phyloP scores from a whole-genome alignment of 2,888 invertebrate species.

The Cheilosia pagana region DNA sequence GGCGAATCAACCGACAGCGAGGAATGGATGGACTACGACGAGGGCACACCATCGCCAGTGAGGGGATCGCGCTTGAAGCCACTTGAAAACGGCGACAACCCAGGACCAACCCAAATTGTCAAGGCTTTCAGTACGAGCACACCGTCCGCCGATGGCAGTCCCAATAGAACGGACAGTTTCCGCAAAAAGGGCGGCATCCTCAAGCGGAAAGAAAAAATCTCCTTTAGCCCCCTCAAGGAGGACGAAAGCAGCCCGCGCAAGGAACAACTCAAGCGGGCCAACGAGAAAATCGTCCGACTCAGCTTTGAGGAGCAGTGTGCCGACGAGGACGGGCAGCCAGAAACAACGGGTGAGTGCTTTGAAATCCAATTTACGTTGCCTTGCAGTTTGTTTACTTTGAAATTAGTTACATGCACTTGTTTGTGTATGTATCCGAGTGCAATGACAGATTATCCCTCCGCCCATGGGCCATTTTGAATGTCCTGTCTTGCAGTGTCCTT shows the following conservation, averaged over 20 bases:
- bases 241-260: constrained; percentile 77
- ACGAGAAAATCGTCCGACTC: constrained; percentile 75
- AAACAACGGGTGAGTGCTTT: constrained; percentile 48
- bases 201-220: constrained; percentile 77
- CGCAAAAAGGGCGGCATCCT: constrained; percentile 39
- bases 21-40: constrained; percentile 48
- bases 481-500: constrained; percentile 4
- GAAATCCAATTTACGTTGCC: constrained; percentile 2
- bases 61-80: constrained; percentile 74
- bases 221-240: constrained; percentile 77
- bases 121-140: constrained; percentile 22
- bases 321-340: constrained; percentile 45
- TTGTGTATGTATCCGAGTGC: not conserved
- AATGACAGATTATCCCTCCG: constrained; percentile 4
- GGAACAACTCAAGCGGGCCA: constrained; percentile 77
- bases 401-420: constrained; percentile 3
- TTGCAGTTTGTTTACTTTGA: constrained; percentile 16
- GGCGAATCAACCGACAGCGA: constrained; percentile 74
- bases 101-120: constrained; percentile 45
- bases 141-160: constrained; percentile 20
- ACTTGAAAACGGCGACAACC: constrained; percentile 76
- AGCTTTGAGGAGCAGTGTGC: constrained; percentile 21
- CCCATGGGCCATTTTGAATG: not conserved
- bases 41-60: not conserved
- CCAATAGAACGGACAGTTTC: not conserved